Base-by-base conservation (phyloP, 2,888 invertebrate genomes). In the Brenthis hecate region DNA sequence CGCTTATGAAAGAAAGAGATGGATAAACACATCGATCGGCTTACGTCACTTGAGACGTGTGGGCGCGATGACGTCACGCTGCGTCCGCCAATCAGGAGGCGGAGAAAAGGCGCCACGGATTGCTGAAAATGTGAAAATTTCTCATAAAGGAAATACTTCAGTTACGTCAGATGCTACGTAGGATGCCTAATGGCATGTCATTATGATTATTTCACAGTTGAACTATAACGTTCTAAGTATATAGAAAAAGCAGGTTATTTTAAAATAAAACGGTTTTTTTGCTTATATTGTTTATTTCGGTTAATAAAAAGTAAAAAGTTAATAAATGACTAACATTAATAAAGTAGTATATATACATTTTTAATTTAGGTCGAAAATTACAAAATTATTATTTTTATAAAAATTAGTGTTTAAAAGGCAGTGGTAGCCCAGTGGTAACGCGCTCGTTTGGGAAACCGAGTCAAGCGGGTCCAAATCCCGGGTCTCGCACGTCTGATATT, bases 61-160 rank as follows among this genome's bases (percentile, higher is more conserved):
- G 91, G 91, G 92, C 82, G 93, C 87, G 86, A 88, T 91, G 92
- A 92, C 91, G 92, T 92, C 92, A 92, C 85, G 77, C 75, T 76
- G 75, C 76, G 73, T 77, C 81, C 78, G 80, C 92, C 92, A 92
- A 92, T 91, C 79, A 78, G 65, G 66, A 73, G 58, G 68, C 74
- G 72, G 72, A 78, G 83, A 91, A 92, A 90, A 85, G 87, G 89
- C 91, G 89, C 89, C 89, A 89, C 84, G 78, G 81, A 79, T 81
- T 78, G 78, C 80, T 76, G 79, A 82, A 84, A 80, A 81, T 79
- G 81, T 77, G 80, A 77, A 81, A 81, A 80, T 77, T 73, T 71
- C 73, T 71, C 66, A 60, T 55, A 51, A 57, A 71, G 72, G 71
- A 72, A 63, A 69, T 71, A 74, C 75, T 68, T 64, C 50, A 56